phyloP scores from a whole-genome alignment of 2,888 invertebrate genomes.

The Temnothorax ravouxi region DNA sequence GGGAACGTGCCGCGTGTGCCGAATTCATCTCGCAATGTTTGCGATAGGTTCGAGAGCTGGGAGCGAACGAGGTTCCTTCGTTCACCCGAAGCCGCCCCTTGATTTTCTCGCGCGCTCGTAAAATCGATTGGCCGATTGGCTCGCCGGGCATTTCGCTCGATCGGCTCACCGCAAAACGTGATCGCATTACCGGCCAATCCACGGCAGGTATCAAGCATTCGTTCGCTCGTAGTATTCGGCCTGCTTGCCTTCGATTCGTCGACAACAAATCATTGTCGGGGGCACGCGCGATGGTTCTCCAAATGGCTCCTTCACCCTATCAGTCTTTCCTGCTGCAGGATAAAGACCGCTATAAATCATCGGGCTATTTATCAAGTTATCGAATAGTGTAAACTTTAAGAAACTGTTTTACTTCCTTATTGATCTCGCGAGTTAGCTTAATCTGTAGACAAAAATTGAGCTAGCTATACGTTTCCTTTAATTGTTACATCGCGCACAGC shows the following conservation, averaged over 20 bases:
- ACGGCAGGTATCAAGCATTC: conserved; percentile 35
- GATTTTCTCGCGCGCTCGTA: conserved; percentile 67
- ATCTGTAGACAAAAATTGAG: not conserved
- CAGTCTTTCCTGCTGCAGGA: not conserved
- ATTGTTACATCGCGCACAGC: not conserved
- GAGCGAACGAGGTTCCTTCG: conserved; percentile 15
- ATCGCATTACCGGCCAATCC: conserved; percentile 69
- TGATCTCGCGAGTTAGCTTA: not conserved
- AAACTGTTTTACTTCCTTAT: too few relatives aligned
- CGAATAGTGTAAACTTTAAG: not conserved
- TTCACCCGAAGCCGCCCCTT: conserved; percentile 24
- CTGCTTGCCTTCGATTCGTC: conserved; percentile 55
- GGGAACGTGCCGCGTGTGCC: not conserved
- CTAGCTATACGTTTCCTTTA: not conserved
- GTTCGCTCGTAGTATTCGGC: conserved; percentile 33
- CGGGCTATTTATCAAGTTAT: not conserved
- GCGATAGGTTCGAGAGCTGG: not conserved
- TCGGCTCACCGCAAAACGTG: conserved; percentile 60
- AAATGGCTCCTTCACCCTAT: conserved; percentile 7
- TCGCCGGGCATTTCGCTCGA: conserved; percentile 48
- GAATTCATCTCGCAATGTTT: conserved; percentile 47
- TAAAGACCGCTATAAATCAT: conserved; percentile 5
- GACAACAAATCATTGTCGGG: conserved; percentile 47
- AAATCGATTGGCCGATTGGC: conserved; percentile 61
- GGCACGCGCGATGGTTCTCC: conserved; percentile 12